Conservation (phyloP, 1,140 invertebrate species). For the Trigoniulus corallinus region DNA sequence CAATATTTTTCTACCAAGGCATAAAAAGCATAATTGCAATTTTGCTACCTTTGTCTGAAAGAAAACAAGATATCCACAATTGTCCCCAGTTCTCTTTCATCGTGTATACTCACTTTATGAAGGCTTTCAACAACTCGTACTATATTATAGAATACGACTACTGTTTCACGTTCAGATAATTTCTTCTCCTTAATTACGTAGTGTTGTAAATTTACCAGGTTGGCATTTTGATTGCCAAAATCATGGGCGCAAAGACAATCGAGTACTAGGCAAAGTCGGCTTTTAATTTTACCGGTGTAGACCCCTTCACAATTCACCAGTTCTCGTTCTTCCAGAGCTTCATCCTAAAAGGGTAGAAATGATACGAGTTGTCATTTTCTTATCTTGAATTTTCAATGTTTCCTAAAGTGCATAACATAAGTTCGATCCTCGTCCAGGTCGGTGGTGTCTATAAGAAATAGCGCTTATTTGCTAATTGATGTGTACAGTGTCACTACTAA, state of each 20-base stretch:
- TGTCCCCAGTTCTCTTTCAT: not conserved
- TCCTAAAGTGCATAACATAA: too few relatives aligned
- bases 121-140: conserved; percentile 54
- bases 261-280: conserved; percentile 52
- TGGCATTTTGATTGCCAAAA: conserved; percentile 45
- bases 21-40: not conserved
- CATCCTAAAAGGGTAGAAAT: conserved; percentile 36
- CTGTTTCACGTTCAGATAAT: conserved; percentile 53
- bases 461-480: too few relatives aligned
- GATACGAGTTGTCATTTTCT: not conserved
- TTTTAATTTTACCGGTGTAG: conserved; percentile 41
- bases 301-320: conserved; percentile 31
- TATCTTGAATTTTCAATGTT: too few relatives aligned
- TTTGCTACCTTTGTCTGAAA: not conserved
- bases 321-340: conserved; percentile 44
- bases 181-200: conserved; percentile 68
- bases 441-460: too few relatives aligned
- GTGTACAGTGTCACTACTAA: too few relatives aligned
- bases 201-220: conserved; percentile 59
- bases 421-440: not conserved
- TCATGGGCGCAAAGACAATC: conserved; percentile 60
- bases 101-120: conserved; percentile 58
- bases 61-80: not conserved
- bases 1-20: conserved; percentile 57
- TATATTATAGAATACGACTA: conserved; percentile 59